Percentiles rank a stretch among this genome's conserved stretches.
Conservation (phyloP, 1,140 invertebrate species). For the Aphis craccivora region DNA sequence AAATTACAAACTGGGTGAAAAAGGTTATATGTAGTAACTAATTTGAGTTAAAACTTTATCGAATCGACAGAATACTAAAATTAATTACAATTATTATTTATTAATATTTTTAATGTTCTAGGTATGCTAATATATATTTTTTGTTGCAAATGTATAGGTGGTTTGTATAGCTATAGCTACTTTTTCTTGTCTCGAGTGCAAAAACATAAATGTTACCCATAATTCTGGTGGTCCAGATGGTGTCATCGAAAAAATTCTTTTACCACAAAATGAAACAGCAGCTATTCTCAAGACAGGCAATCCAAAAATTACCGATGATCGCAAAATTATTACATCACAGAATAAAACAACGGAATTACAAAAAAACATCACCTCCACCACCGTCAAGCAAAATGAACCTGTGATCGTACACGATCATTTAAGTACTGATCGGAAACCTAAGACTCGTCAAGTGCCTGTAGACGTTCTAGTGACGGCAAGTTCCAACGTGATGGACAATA, state of each 20-base stretch:
- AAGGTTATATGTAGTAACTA: neutral
- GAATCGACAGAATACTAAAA: neutral
- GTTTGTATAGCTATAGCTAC: neutral
- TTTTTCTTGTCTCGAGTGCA: neutral
- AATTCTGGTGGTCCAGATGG: neutral
- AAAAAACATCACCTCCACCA: neutral
- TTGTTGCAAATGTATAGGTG: neutral
- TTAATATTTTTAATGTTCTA: neutral
- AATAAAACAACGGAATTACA: neutral
- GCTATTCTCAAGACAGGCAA: neutral
- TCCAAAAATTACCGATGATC: neutral
- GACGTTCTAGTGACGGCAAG: neutral
- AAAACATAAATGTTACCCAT: neutral
- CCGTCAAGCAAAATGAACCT: neutral
- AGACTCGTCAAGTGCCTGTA: neutral
- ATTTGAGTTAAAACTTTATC: neutral
- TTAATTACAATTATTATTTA: neutral
- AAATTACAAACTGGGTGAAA: neutral
- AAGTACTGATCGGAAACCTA: neutral
- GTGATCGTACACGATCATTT: neutral
- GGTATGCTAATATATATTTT: neutral
- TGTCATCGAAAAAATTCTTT: neutral
- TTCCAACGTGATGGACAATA: neutral
- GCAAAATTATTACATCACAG: neutral
- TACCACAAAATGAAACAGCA: neutral